Conservation (phyloP, 2,113 vertebrate genomes). For the Tupaia tana region DNA sequence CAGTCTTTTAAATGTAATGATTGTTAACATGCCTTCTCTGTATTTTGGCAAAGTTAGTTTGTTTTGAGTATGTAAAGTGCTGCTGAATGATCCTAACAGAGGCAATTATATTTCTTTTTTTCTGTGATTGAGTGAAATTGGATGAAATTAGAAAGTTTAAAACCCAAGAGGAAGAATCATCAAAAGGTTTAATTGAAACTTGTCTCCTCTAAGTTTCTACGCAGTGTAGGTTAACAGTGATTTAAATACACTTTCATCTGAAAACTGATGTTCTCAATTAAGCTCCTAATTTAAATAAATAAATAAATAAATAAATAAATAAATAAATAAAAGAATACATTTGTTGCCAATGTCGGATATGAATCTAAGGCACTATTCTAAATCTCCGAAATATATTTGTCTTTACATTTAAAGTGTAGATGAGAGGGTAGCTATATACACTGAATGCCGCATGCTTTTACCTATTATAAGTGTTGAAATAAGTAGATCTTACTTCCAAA, state of each 20-base stretch:
- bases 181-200: conserved; percentile 33
- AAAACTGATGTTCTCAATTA: neutral
- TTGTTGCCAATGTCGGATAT: neutral
- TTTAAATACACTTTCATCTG: neutral
- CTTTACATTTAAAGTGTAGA: neutral
- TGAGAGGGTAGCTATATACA: neutral
- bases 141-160: conserved; percentile 45
- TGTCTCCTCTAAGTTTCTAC: neutral
- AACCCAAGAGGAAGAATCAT: conserved; percentile 11
- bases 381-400: neutral
- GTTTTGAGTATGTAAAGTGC: neutral
- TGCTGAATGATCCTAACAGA: neutral
- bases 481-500: neutral
- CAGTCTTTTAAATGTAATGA: neutral
- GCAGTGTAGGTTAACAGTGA: neutral
- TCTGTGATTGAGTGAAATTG: conserved; percentile 23
- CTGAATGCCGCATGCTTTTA: neutral
- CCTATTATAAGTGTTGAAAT: neutral
- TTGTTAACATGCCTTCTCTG: neutral
- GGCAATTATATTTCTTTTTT: conserved; percentile 29
- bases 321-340: neutral
- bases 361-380: conserved; percentile 1
- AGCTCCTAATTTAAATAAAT: neutral
- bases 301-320: too few species aligned
- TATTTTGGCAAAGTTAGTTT: neutral